Evolutionary conservation across 1,140 invertebrate species (phyloP).

Genomic region (Aleiodes sp.): DNA sequence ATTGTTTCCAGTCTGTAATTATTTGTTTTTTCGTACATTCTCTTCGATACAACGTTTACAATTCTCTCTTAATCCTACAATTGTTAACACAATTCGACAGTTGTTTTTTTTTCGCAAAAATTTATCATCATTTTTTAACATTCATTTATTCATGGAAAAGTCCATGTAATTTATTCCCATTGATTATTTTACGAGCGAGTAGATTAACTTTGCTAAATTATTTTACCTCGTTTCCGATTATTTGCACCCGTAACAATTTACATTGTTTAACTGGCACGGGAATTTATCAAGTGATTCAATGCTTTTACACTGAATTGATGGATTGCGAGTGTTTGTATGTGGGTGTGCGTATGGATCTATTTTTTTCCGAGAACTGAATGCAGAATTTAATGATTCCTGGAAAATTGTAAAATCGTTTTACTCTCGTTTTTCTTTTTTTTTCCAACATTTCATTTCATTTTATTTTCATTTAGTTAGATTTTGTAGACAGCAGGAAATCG

Average conservation of each 20-base stretch:
- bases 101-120: not conserved
- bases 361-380: not conserved
- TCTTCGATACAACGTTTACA: not conserved
- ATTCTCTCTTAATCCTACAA: no score
- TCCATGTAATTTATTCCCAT: not conserved
- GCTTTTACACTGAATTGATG: not conserved
- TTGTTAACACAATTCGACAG: not conserved
- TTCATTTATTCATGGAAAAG: not conserved
- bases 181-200: not conserved
- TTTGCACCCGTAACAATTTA: not conserved
- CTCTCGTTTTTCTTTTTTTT: not conserved
- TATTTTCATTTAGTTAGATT: not conserved
- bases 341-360: no score
- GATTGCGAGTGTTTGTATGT: not conserved
- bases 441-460: not conserved
- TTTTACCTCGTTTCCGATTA: not conserved
- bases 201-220: not conserved
- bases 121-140: no score
- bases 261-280: not conserved
- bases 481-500: not conserved
- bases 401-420: constrained; percentile 9
- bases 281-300: not conserved
- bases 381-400: not conserved
- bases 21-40: constrained; percentile 5
- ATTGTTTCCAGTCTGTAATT: constrained; percentile 34